These are phyloP conservation scores for Drosophila orosa DNA, from an alignment of 1,140 invertebrate species.

Conservation along the genomic window DNA sequence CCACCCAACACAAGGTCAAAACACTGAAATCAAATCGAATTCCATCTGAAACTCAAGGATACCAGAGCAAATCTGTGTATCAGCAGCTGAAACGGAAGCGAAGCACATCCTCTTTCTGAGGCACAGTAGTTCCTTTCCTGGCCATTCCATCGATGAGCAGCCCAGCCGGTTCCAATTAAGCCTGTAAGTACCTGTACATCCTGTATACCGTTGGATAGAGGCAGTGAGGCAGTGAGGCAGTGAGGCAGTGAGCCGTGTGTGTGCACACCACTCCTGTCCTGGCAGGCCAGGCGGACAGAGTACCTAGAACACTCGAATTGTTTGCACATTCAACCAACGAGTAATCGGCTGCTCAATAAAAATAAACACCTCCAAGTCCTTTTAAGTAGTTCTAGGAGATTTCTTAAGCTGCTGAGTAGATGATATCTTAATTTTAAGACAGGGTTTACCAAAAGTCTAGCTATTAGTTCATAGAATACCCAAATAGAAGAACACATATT, in stretches of 20 bases:
- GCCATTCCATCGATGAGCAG: constrained; percentile 11
- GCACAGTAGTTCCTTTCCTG: background rate
- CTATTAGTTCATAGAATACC: background rate
- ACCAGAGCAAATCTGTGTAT: background rate
- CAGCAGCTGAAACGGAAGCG: background rate
- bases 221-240: too few species aligned
- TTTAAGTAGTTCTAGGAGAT: background rate
- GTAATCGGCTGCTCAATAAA: background rate
- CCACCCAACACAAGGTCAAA: background rate
- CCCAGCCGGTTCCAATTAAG: constrained; percentile 9
- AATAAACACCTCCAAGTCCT: background rate
- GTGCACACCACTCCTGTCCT: constrained; percentile 3
- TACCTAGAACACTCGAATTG: background rate
- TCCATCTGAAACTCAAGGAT: constrained; percentile 3
- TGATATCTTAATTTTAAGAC: too few species aligned
- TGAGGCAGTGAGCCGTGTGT: background rate
- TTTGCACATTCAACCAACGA: background rate
- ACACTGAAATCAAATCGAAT: background rate
- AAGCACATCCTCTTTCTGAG: background rate
- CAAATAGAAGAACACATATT: background rate
- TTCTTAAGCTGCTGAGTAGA: too few species aligned
- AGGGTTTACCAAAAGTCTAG: too few species aligned
- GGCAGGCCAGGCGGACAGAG: background rate
- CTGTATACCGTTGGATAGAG: background rate
- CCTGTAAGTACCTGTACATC: constrained; percentile 35